Base-by-base conservation (phyloP, 2,888 invertebrate species). In the Papilio protenor region DNA sequence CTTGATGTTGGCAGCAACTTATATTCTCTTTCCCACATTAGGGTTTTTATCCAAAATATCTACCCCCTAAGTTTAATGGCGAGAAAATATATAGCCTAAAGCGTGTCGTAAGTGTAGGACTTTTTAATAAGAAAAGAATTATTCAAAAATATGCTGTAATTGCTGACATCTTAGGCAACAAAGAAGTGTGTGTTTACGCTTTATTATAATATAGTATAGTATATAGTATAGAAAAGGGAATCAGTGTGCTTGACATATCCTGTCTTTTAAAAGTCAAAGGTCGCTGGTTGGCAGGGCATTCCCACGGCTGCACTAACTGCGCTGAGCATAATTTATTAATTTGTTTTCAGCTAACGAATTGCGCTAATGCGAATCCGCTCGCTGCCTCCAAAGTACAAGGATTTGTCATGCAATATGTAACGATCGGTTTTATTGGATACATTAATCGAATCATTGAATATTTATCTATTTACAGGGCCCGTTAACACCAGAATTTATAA, bases 241-340 rank as follows among this genome's bases (percentile, higher is more conserved):
- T 12, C 14, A 10, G 18, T 21, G 57, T 10, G 23, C 21, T 23
- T 59, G 23, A 59, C 57, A 3, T 12, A 18, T 59, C 57, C 57
- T 23, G 57, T 23, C 3, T 59, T 8, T 23, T 23, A 11, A 59
- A 59, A 59, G 21, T 59, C 57, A 23, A 59, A 59, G 11, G 12
- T 12, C 21, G 1, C 11, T 12, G 18, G 23, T 75, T 59, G 70
- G 70, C 69, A 75, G 73, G 80, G 85, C 86, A 86, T 92, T 94
- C 94, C 91, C 94, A 94, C 93, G 93, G 82, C 82, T 85, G 88
- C 90, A 69, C 90, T 90, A 88, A 88, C 88, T 84, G 88, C 88
- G 88, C 83, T 84, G 85, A 81, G 88, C 85, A 91, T 92, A 93
- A 93, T 93, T 90, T 91, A 93, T 93, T 93, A 92, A 93, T 94